phyloP scores from a whole-genome alignment of 2,113 vertebrate genomes.

The Cranoglanis bouderius region DNA sequence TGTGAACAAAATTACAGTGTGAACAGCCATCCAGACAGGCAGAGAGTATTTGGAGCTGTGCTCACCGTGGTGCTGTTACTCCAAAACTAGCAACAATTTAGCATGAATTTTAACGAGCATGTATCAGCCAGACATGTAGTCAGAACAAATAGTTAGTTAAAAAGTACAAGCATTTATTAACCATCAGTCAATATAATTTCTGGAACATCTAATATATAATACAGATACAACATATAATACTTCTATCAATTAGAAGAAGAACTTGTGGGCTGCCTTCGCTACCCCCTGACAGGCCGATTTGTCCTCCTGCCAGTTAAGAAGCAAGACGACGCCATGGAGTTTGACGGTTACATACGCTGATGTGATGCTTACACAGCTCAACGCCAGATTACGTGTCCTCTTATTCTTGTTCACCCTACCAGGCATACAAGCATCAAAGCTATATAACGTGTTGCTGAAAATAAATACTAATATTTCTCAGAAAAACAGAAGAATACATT shows the following conservation, averaged over 20 bases:
- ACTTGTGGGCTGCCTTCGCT: neutral
- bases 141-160: neutral
- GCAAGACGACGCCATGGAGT: neutral
- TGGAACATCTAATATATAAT: too few species aligned
- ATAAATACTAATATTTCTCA: neutral
- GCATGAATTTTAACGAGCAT: slow-evolving; percentile 12
- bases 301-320: slow-evolving; percentile 38
- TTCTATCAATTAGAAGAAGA: neutral
- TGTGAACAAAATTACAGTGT: slow-evolving; percentile 40
- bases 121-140: neutral
- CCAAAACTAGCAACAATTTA: neutral
- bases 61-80: slow-evolving; percentile 5
- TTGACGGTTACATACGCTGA: slow-evolving; percentile 36
- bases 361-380: slow-evolving; percentile 30
- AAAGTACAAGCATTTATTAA: neutral
- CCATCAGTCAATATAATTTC: neutral
- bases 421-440: slow-evolving; percentile 12
- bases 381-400: neutral
- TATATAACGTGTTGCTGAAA: neutral
- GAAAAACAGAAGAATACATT: neutral
- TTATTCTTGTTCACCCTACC: neutral
- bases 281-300: slow-evolving; percentile 28
- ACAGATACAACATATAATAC: too few species aligned
- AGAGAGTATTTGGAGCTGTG: slow-evolving; percentile 25
- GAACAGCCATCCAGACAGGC: slow-evolving; percentile 32